phyloP scores from a whole-genome alignment of 2,797 vertebrate species.

The Anas georgica region DNA sequence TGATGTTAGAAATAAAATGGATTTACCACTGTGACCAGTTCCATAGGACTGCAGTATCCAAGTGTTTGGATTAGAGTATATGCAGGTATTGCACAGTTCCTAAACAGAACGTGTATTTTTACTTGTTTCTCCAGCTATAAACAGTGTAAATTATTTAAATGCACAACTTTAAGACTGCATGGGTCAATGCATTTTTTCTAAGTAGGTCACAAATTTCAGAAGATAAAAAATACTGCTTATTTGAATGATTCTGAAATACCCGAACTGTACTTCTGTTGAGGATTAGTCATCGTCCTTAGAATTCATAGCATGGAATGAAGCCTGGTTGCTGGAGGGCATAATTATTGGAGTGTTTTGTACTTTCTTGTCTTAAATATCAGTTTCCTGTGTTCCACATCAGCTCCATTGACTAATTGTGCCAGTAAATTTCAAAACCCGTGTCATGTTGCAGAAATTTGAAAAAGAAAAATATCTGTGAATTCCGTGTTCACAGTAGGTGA shows the following conservation, averaged over 20 bases:
- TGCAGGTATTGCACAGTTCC: not conserved
- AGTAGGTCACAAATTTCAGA: not conserved
- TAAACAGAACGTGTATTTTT: not conserved
- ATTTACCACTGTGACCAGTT: not conserved
- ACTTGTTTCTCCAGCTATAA: not conserved
- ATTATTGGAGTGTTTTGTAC: not conserved
- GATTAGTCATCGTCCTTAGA: not conserved
- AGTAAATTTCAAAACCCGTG: not conserved
- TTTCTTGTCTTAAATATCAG: not conserved
- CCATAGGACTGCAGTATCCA: not conserved
- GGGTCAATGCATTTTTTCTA: not conserved
- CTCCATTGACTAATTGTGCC: not conserved
- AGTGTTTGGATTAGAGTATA: not conserved
- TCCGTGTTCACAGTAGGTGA: not conserved
- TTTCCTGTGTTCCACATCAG: not conserved
- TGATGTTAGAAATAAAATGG: not conserved
- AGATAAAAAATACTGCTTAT: not conserved
- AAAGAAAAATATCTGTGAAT: not conserved
- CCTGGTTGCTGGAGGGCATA: not conserved
- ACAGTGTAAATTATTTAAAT: not conserved
- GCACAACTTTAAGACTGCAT: not conserved
- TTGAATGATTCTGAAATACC: not conserved
- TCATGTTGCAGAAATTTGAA: not conserved
- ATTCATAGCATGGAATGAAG: not conserved
- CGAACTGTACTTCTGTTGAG: not conserved